Evolutionary conservation across 2,888 invertebrate genomes (phyloP).

Genomic region (Papilio demoleus): DNA sequence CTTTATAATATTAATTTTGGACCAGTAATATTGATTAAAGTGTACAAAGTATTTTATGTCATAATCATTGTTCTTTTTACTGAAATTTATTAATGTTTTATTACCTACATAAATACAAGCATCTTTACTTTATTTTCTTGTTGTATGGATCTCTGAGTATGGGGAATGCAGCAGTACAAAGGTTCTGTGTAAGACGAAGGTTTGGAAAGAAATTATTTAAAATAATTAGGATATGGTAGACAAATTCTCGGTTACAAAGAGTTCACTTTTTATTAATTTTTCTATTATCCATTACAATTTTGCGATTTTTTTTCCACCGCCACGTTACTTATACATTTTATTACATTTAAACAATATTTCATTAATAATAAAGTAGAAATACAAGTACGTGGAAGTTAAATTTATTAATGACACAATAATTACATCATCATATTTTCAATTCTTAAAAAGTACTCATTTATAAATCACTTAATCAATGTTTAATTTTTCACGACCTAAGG

Average conservation of each 20-base stretch:
- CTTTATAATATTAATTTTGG: no score
- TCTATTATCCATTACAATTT: constrained; percentile 81
- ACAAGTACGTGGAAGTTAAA: constrained; percentile 78
- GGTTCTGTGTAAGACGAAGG: not conserved
- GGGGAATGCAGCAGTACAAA: not conserved
- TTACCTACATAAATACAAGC: no score
- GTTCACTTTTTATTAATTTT: constrained; percentile 81
- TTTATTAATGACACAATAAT: constrained; percentile 80
- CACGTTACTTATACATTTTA: constrained; percentile 62
- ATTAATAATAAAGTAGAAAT: constrained; percentile 78
- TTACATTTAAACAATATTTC: constrained; percentile 72
- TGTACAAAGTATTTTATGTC: no score
- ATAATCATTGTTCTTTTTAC: no score
- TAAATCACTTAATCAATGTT: constrained; percentile 75
- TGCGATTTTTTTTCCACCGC: constrained; percentile 78
- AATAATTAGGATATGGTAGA: constrained; percentile 38
- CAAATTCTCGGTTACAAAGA: constrained; percentile 78
- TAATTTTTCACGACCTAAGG: constrained; percentile 74
- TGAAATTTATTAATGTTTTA: no score
- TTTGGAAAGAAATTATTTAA: not conserved
- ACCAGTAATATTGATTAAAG: no score
- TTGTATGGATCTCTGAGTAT: not conserved
- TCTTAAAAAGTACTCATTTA: constrained; percentile 73
- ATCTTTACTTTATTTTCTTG: not conserved
- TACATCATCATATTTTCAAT: constrained; percentile 74